Conservation (phyloP, 2,888 invertebrate species). For the Drosophila anomelani region DNA sequence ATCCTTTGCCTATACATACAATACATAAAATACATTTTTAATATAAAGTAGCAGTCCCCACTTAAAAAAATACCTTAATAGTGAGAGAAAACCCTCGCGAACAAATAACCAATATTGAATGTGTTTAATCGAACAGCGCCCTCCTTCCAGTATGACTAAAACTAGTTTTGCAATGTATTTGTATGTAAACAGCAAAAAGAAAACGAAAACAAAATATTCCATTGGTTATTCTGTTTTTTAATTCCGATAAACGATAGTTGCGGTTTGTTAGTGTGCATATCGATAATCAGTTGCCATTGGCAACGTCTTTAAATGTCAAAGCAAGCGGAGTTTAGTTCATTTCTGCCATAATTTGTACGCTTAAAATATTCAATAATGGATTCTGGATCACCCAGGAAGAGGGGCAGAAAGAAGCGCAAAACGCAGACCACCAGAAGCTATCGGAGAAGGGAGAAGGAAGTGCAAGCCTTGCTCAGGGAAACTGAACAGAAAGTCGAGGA, state of each 20-base stretch:
- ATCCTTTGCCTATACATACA: conserved; percentile 60
- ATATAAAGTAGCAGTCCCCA: conserved; percentile 49
- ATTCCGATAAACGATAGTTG: conserved; percentile 12
- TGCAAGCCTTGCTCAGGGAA: conserved; percentile 65
- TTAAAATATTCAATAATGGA: conserved; percentile 13
- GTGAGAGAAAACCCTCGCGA: conserved; percentile 39
- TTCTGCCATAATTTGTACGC: background rate
- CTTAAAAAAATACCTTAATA: conserved; percentile 21
- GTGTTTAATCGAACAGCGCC: conserved; percentile 33
- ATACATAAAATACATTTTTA: conserved; percentile 25
- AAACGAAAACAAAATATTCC: conserved; percentile 66
- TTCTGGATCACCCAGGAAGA: conserved; percentile 6
- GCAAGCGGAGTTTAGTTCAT: background rate
- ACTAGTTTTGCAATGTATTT: conserved; percentile 79
- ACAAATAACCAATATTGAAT: conserved; percentile 41
- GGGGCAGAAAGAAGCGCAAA: conserved; percentile 59
- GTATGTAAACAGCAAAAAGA: conserved; percentile 81
- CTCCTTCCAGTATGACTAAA: conserved; percentile 52
- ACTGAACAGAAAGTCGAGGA: background rate
- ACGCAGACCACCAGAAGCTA: conserved; percentile 76
- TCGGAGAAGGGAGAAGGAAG: conserved; percentile 75
- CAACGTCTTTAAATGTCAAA: conserved; percentile 4
- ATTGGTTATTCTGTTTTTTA: background rate
- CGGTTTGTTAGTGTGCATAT: background rate
- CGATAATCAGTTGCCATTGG: conserved; percentile 15